Evolutionary conservation across 2,888 invertebrate species (phyloP), one percentile per base, ranked within the genome.

Genomic region (Drosophila neoperkinsi): DNA sequence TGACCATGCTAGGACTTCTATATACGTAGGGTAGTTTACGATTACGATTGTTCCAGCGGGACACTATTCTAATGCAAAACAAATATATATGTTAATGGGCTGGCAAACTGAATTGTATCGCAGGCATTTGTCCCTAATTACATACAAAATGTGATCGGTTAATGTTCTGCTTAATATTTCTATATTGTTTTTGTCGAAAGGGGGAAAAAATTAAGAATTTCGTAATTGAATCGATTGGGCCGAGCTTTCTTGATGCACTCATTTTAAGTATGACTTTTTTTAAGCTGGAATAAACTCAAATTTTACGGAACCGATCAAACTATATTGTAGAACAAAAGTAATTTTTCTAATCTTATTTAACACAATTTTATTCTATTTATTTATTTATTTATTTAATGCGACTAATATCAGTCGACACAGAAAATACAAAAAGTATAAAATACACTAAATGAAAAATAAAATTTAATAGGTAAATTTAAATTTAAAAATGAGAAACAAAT

Each of bases 1-100:
- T 46, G 61, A 46, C 62, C 34, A n/a, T 38, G 28, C 16, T 30
- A 55, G 31, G 31, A 70, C 50, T 30, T 43, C 21, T 18, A 9
- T 21, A 58, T 34, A 33, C 2, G 21, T 16, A 3, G 30, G n/a
- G 21, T 56, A 31, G 60, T 38, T 38, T 18, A 2, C 38, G 30
- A 31, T 41, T 51, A 21, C n/a, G 13, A n/a, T 36, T 11, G 46
- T n/a, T 4, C 34, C 49, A 46, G 4, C 13, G 59, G 34, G 21
- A 13, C 25, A 33, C 25, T 25, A 18, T 21, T 9, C 28, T 34
- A 28, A 36, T 53, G 33, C 21, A 25, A 13, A 61, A 53, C 13
- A 43, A 43, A 57, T 16, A 41, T n/a, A 21, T 7, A 56, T 41
- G 30, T 31, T 36, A 30, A 36, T 36, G 36, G 30, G n/a, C 16